Base-by-base conservation (phyloP, 1,140 invertebrate species). In the Bombus confusus region DNA sequence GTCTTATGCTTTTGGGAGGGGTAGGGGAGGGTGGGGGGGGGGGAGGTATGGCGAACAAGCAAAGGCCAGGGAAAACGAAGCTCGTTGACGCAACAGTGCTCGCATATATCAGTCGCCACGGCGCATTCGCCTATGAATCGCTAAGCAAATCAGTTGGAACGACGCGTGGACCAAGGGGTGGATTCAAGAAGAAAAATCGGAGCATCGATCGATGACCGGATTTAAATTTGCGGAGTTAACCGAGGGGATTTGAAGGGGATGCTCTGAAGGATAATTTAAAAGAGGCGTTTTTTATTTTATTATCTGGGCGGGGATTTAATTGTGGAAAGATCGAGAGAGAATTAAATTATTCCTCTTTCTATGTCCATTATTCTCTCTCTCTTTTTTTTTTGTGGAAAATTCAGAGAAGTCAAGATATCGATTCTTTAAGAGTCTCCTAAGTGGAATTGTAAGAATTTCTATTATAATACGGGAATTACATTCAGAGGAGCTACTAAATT, bases 71-170 rank as follows among this genome's bases (percentile, higher is more conserved):
- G 59, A 81, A 80, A 80, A 64, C 52, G 59, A 39, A 82, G 82
- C 81, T 87, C 85, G 79, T 86, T 68, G 82, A 59, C 62, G 86
- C 86, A 85, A 90, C 84, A 91, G 87, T 88, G 85, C 72, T 52
- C 52, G 72, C 69, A 79, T 87, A 88, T 90, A 92, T 89, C 87
- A 90, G 68, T 73, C 83, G 68, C 31, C 76, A 34, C 13, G 10
- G 39, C 34, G 13, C 6, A 31, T 15, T 31, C 47, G 73, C 57
- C 83, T 81, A 85, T 88, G 78, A 88, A 88, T 87, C 66, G 81
- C 59, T 85, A 78, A 81, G 59, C 66, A 78, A 84, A 84, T 84
- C 74, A 71, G 47, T 13, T 28, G 66, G 47, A 78, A 59, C 62
- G 64, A 78, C 34, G 37, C 43, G 25, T n/a, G 37, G n/a, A 22